Evolutionary conservation across 2,797 vertebrate species (phyloP).

Genomic region (Hipposideros larvatus): DNA sequence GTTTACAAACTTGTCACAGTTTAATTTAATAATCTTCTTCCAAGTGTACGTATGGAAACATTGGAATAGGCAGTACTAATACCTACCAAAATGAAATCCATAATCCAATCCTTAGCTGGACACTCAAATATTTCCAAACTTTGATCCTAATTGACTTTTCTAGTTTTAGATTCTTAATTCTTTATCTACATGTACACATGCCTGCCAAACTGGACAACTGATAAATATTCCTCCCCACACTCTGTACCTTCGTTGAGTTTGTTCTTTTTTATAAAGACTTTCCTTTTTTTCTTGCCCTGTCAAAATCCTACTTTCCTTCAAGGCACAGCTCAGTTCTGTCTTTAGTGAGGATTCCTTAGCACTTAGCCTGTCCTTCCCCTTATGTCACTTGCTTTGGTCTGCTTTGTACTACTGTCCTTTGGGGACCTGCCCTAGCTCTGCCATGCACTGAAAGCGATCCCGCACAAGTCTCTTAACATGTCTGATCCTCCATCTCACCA

Average conservation of each 20-base stretch:
- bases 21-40: not conserved
- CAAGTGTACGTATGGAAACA: not conserved
- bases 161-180: not conserved
- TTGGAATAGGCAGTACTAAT: not conserved
- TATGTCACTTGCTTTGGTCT: not conserved
- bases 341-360: not conserved
- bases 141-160: not conserved
- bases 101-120: not conserved
- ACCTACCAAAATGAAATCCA: not conserved
- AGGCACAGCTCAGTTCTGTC: not conserved
- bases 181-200: not conserved
- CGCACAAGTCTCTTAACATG: not conserved
- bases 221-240: not conserved
- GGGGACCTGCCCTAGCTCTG: not conserved
- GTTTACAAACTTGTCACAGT: not conserved
- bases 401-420: not conserved
- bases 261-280: not conserved
- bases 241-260: not conserved
- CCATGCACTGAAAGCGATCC: not conserved
- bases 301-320: not conserved
- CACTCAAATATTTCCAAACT: not conserved
- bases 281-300: not conserved
- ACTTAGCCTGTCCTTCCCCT: not conserved
- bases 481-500: not conserved
- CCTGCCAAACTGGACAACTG: not conserved